These are phyloP conservation scores for Eurytoma adleriae DNA, from an alignment of 2,888 invertebrate genomes.

Conservation along the genomic window DNA sequence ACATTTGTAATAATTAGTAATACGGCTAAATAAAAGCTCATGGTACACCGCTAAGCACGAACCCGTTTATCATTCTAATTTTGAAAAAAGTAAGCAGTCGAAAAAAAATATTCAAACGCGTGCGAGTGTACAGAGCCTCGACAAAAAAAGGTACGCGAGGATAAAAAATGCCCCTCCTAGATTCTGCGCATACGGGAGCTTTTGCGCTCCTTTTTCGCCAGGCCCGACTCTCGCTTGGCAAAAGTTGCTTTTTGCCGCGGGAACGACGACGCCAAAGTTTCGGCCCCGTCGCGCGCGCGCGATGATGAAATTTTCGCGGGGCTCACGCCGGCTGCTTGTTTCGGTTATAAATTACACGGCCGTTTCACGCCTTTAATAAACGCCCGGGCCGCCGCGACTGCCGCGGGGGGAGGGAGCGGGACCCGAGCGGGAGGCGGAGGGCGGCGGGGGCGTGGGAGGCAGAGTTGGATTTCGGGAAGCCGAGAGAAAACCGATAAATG, in stretches of 20 bases:
- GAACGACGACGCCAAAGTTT: constrained; percentile 28
- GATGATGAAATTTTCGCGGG: constrained; percentile 34
- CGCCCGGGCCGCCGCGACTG: background rate
- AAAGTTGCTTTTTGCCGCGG: constrained; percentile 34
- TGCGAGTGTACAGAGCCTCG: background rate
- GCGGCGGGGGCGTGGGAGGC: background rate
- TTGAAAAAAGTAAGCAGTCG: too few species aligned
- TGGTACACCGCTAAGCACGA: too few species aligned
- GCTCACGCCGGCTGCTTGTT: constrained; percentile 24
- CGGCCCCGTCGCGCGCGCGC: background rate
- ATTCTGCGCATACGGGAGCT: too few species aligned
- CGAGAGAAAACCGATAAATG: background rate
- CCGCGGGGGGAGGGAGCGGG: background rate
- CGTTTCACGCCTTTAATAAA: constrained; percentile 61
- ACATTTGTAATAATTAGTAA: too few species aligned
- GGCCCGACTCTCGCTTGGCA: background rate
- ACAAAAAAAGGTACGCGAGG: background rate
- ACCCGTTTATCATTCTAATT: too few species aligned
- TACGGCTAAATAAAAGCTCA: too few species aligned
- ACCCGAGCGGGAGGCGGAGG: background rate
- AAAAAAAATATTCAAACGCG: background rate
- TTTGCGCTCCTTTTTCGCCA: background rate
- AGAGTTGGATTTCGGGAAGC: background rate
- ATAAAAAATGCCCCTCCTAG: constrained; percentile 11
- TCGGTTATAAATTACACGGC: constrained; percentile 58